Evolutionary conservation across 2,797 vertebrate species (phyloP).

Genomic region (Melanotaenia trifasciata): DNA sequence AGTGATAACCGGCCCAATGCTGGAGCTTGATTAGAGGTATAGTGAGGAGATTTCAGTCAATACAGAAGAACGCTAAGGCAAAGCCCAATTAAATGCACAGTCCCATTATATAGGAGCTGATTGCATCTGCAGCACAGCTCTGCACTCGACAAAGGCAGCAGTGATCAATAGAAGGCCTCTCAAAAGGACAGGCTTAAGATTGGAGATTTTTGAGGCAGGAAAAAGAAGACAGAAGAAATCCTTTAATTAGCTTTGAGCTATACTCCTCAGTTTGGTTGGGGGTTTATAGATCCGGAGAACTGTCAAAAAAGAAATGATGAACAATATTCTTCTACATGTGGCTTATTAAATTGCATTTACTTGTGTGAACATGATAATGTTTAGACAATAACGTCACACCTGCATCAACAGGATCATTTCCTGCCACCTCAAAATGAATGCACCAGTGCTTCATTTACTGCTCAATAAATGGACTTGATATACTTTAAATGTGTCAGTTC

Average conservation of each 20-base stretch:
- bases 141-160: conserved; percentile 52
- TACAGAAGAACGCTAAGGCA: conserved; percentile 58
- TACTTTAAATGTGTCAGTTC: conserved; percentile 48
- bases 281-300: background rate
- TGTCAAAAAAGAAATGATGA: background rate
- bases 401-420: conserved; percentile 27
- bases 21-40: conserved; percentile 66
- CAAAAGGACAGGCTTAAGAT: conserved; percentile 68
- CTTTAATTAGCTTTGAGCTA: conserved; percentile 60
- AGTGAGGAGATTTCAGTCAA: conserved; percentile 69
- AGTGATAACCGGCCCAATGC: conserved; percentile 42
- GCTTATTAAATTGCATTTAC: conserved; percentile 9
- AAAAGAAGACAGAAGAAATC: conserved; percentile 48
- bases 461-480: conserved; percentile 23
- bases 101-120: conserved; percentile 78
- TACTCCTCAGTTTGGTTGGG: background rate
- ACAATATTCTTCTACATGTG: background rate
- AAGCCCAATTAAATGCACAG: conserved; percentile 72
- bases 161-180: conserved; percentile 73
- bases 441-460: conserved; percentile 19
- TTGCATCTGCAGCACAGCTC: conserved; percentile 66
- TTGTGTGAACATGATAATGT: background rate
- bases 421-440: conserved; percentile 35
- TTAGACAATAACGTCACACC: conserved; percentile 9
- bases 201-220: conserved; percentile 52